Evolutionary conservation across 2,797 vertebrate species (phyloP).

Genomic region (Gouania willdenowi): DNA sequence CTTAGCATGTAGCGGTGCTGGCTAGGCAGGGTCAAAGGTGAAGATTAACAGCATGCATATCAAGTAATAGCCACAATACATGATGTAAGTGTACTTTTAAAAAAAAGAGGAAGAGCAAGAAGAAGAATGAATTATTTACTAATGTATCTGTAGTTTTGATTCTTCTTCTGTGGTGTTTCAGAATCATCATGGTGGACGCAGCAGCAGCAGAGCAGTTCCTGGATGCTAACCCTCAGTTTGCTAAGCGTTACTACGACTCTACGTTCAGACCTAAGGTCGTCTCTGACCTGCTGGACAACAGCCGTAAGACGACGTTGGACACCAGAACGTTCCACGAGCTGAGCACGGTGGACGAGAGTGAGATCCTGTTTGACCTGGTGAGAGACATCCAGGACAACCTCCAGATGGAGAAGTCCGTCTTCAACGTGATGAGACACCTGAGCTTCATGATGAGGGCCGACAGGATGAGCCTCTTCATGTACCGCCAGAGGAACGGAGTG

Average conservation of each 20-base stretch:
- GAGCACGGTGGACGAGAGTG: constrained; percentile 81
- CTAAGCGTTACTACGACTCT: constrained; percentile 81
- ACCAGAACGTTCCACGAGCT: constrained; percentile 65
- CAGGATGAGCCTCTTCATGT: constrained; percentile 88
- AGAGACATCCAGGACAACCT: constrained; percentile 85
- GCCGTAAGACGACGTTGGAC: constrained; percentile 67
- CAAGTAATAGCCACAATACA: too few relatives aligned
- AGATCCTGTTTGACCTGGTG: constrained; percentile 85
- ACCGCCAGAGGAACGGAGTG: constrained; percentile 83
- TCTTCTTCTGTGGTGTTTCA: too few relatives aligned
- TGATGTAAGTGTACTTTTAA: too few relatives aligned
- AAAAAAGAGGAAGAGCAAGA: too few relatives aligned
- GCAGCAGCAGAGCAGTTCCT: constrained; percentile 84
- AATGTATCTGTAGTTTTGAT: too few relatives aligned
- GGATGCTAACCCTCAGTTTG: constrained; percentile 82
- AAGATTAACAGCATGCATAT: too few relatives aligned
- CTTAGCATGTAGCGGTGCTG: too few relatives aligned
- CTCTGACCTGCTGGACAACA: constrained; percentile 73
- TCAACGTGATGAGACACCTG: constrained; percentile 84
- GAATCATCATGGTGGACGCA: constrained; percentile 79
- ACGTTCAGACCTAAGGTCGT: constrained; percentile 77
- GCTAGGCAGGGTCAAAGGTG: too few relatives aligned
- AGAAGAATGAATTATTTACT: too few relatives aligned
- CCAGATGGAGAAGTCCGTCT: constrained; percentile 80
- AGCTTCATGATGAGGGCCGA: constrained; percentile 81